Conservation (phyloP, 23 tunicate genomes). For the Styela plicata region DNA sequence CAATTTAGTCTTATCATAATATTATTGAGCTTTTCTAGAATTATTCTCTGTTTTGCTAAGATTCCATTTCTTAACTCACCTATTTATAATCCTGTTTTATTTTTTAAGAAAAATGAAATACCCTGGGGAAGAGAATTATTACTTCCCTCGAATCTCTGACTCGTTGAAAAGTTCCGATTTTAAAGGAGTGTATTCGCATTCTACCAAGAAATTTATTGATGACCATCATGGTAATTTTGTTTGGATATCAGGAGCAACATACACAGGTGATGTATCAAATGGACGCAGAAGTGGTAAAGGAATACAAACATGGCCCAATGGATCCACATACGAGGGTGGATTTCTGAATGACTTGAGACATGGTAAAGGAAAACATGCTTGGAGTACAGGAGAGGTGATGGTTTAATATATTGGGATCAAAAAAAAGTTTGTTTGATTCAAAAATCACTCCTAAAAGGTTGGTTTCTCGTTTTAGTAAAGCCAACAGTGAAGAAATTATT, state of each 20-base stretch:
- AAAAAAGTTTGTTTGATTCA: too few relatives aligned
- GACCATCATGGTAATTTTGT: conserved; percentile 21
- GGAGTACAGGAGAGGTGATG: conserved; percentile 83
- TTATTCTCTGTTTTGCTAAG: too few relatives aligned
- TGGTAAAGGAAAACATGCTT: conserved; percentile 60
- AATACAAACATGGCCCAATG: conserved; percentile 83
- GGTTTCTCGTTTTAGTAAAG: too few relatives aligned
- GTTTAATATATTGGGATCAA: too few relatives aligned
- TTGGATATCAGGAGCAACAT: conserved; percentile 79
- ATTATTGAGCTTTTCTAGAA: too few relatives aligned
- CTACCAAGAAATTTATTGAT: not conserved
- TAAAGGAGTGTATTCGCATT: not conserved
- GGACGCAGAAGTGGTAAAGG: conserved; percentile 68
- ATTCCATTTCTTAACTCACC: too few relatives aligned
- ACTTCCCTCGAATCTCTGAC: conserved; percentile 4
- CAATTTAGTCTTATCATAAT: too few relatives aligned
- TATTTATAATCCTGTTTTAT: too few relatives aligned
- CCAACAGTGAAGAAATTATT: too few relatives aligned
- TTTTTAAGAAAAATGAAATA: not conserved
- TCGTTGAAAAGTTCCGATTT: not conserved
- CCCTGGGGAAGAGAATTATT: not conserved
- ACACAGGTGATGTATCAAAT: conserved; percentile 52
- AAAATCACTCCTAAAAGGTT: too few relatives aligned
- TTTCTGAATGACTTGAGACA: conserved; percentile 84
- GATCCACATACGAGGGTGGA: conserved; percentile 60